phyloP scores from a whole-genome alignment of 1,140 invertebrate species.

The Brachionus koreanus region DNA sequence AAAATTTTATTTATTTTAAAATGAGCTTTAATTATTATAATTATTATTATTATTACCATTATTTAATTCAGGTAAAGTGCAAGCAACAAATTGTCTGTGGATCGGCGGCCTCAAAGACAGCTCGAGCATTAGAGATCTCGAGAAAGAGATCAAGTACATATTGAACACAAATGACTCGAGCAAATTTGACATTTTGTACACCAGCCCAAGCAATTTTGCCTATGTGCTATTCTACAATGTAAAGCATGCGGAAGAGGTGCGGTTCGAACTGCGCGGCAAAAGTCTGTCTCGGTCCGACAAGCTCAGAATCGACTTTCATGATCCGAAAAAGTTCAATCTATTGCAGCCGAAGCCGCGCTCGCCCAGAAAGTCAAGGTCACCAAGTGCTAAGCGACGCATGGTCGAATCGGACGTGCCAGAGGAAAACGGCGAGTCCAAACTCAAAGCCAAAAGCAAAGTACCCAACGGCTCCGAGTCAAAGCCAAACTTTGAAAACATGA shows the following conservation, averaged over 20 bases:
- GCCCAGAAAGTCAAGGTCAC: not conserved
- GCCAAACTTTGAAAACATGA: not conserved
- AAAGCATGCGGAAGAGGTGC: constrained; percentile 7
- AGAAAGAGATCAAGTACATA: not conserved
- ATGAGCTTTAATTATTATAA: not conserved
- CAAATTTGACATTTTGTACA: constrained; percentile 8
- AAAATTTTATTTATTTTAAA: not conserved
- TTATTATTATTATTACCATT: not conserved
- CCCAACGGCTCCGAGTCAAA: not conserved
- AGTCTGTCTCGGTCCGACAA: not conserved
- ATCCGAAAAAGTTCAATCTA: constrained; percentile 25
- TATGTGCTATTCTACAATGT: constrained; percentile 28
- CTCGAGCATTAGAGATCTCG: not conserved
- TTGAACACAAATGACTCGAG: not conserved
- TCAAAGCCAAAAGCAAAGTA: not conserved
- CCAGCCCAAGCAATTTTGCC: not conserved
- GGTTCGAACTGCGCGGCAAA: not conserved
- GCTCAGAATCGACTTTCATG: constrained; percentile 17
- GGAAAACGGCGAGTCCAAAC: not conserved
- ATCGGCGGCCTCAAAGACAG: constrained; percentile 7
- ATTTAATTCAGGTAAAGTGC: constrained; percentile 39
- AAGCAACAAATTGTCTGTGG: constrained; percentile 39
- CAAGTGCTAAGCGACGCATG: not conserved
- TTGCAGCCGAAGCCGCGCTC: not conserved
- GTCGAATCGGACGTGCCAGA: not conserved